These are phyloP conservation scores for Miltochrista miniata DNA, from an alignment of 2,888 invertebrate genomes.

Conservation along the genomic window DNA sequence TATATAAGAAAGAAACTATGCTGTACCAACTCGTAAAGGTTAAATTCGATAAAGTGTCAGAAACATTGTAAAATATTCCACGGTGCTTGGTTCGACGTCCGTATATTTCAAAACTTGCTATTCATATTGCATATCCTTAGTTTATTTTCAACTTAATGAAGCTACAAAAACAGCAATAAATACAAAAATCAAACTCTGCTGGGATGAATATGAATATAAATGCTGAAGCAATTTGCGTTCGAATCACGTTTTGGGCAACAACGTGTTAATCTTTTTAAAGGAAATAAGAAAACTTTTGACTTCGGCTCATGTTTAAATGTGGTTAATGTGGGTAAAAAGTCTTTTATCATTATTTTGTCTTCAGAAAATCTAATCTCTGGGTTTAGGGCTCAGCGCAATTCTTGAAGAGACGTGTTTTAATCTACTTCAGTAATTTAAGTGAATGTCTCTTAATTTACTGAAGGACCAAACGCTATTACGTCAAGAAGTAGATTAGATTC, in stretches of 20 bases:
- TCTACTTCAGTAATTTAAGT: not conserved
- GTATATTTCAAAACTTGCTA: not conserved
- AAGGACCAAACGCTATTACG: not conserved
- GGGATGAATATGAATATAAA: conserved; percentile 51
- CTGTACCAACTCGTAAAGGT: no score
- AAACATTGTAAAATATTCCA: no score
- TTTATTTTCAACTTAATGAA: not conserved
- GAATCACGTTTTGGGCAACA: conserved; percentile 54
- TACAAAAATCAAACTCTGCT: conserved; percentile 18
- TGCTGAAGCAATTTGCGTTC: conserved; percentile 48
- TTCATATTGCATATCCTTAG: not conserved
- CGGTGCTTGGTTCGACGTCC: not conserved
- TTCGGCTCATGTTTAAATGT: conserved; percentile 40
- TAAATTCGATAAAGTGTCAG: no score
- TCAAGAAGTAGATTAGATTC: not conserved
- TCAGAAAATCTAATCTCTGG: conserved; percentile 1
- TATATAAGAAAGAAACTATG: no score
- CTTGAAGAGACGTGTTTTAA: not conserved
- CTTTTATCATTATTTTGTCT: conserved; percentile 11
- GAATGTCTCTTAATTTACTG: conserved; percentile 2
- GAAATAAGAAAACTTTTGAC: conserved; percentile 69
- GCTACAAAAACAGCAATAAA: conserved; percentile 9
- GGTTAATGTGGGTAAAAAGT: conserved; percentile 39
- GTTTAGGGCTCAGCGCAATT: not conserved
- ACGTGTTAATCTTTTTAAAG: conserved; percentile 73